Base-by-base conservation (phyloP, 2,888 invertebrate genomes). In the Nudaria mundana region DNA sequence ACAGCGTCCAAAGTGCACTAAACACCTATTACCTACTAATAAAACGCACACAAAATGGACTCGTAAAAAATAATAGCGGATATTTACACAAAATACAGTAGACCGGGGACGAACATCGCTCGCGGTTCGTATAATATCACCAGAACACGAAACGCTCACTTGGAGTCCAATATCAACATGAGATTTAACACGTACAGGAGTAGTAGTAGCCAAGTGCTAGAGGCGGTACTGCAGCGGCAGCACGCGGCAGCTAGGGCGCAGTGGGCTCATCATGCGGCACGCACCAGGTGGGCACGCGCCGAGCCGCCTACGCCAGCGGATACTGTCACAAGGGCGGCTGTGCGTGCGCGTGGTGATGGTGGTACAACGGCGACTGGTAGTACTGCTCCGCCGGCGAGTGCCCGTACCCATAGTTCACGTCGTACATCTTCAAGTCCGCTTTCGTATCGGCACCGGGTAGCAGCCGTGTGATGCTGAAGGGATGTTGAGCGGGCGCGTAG, bases 311-410 rank as follows among this genome's bases (percentile, higher is more conserved):
- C 91, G 95, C 95, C 89, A 95, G 90, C 64, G 96, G 95, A 76
- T 96, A 96, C 90, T 96, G 96, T 96, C 96, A 96, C 95, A 96
- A 96, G 81, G 94, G 94, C 77, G 95, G 93, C 72, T 95, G 93
- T 64, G 93, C 92, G 68, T 90, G 90, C 64, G 93, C 92, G 70
- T 91, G 84, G 56, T 90, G 90, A 52, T 85, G 86, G 74, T 92
- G 94, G 81, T 96, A 95, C 72, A 95, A 90, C 68, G 94, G 91
- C 63, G 94, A 93, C 89, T 94, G 95, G 85, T 96, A 95, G 84
- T 96, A 95, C 76, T 94, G 94, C 80, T 95, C 94, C 52, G 93
- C 92, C 33, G 91, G 80, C 39, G 85, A 79, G 63, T 89, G 84
- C 5, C 89, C 90, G 57, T 90, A 89, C 25, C 91, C 90, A 40